Conservation (phyloP, 2,113 vertebrate species). For the Guaruba guarouba region DNA sequence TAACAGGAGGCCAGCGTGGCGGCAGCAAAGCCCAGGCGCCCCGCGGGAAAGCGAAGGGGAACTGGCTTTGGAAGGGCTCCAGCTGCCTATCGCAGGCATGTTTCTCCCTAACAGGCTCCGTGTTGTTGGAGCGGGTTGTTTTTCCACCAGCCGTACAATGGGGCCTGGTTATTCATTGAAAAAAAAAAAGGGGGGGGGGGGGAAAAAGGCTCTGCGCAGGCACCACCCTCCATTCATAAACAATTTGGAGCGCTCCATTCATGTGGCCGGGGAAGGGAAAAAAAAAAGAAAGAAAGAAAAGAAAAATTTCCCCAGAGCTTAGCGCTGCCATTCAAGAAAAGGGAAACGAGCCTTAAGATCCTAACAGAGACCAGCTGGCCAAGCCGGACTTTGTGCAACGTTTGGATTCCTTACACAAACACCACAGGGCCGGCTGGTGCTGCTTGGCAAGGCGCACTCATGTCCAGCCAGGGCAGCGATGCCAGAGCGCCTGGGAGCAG, state of each 20-base stretch:
- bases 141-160: conserved; percentile 75
- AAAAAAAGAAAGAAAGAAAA: neutral
- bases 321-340: conserved; percentile 54
- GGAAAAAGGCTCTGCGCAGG: conserved; percentile 55
- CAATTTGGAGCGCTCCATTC: conserved; percentile 78
- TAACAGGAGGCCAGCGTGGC: conserved; percentile 25
- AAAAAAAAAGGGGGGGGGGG: too few species aligned
- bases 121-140: conserved; percentile 77
- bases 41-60: conserved; percentile 69
- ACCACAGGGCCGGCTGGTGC: neutral
- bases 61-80: conserved; percentile 74
- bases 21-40: conserved; percentile 28
- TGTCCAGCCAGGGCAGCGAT: neutral
- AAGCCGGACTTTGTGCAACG: conserved; percentile 19
- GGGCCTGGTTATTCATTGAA: conserved; percentile 79
- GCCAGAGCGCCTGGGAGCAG: neutral
- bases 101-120: conserved; percentile 73
- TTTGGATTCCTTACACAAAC: conserved; percentile 76
- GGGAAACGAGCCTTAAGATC: conserved; percentile 61
- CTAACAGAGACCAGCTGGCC: conserved; percentile 74
- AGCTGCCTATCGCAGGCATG: conserved; percentile 67
- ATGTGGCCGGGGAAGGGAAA: neutral
- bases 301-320: conserved; percentile 43
- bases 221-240: conserved; percentile 82
- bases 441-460: neutral